A percentile compares a stretch with the other conserved stretches of the same genome.
Evolutionary conservation across 23 tunicate genomes (phyloP).

Genomic region (Phallusia fumigata): DNA sequence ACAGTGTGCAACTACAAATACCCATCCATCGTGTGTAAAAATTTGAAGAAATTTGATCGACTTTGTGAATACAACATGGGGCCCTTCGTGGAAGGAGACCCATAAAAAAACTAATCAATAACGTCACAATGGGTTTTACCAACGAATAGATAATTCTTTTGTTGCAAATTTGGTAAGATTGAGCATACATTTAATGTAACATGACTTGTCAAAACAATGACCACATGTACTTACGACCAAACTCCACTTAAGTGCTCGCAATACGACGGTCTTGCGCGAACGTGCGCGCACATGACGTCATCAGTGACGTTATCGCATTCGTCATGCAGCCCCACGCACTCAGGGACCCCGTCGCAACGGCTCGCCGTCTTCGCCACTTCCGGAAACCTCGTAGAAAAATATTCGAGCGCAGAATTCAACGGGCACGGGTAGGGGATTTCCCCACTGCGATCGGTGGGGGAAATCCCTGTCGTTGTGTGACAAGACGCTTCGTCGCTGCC

Average conservation of each 20-base stretch:
- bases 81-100: too few species aligned
- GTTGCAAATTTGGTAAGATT: too few species aligned
- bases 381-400: neutral
- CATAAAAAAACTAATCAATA: too few species aligned
- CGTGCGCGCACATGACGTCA: constrained; percentile 12
- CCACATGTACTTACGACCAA: neutral
- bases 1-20: too few species aligned
- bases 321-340: constrained; percentile 48
- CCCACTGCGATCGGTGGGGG: neutral
- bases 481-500: constrained; percentile 42
- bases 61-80: too few species aligned
- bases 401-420: neutral
- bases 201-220: too few species aligned
- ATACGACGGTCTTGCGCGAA: constrained; percentile 14
- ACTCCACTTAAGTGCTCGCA: constrained; percentile 36
- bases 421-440: constrained; percentile 28
- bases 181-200: too few species aligned
- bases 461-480: neutral
- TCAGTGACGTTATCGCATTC: constrained; percentile 45
- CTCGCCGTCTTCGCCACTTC: constrained; percentile 21
- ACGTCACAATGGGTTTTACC: too few species aligned
- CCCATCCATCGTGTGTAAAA: too few species aligned
- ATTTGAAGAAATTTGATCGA: too few species aligned
- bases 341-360: constrained; percentile 53
- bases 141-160: too few species aligned